Evolutionary conservation across 2,888 invertebrate species (phyloP).

Genomic region (Drosophila parthenogenetica): DNA sequence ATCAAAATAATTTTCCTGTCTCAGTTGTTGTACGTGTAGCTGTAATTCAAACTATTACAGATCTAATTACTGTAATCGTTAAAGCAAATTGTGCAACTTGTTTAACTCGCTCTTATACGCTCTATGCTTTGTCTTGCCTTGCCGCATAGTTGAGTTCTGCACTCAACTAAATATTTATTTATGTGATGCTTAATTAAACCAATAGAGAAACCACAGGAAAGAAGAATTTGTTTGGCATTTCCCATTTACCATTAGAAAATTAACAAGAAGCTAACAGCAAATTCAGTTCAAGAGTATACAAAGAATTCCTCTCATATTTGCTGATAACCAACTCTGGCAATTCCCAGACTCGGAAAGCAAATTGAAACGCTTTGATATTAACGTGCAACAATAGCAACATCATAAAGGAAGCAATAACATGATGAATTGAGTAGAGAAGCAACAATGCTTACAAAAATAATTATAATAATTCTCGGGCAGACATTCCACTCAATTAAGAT

Average conservation of each 20-base stretch:
- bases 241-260: conserved; percentile 31
- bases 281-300: conserved; percentile 6
- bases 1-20: no score
- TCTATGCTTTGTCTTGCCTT: neutral
- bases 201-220: conserved; percentile 19
- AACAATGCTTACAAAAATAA: conserved; percentile 37
- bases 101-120: neutral
- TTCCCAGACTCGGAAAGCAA: conserved; percentile 6
- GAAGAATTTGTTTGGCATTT: conserved; percentile 20
- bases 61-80: neutral
- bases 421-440: neutral
- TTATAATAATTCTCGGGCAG: conserved; percentile 36
- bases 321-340: conserved; percentile 20
- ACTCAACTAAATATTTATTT: conserved; percentile 15
- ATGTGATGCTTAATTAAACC: conserved; percentile 22
- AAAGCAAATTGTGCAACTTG: neutral
- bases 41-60: neutral
- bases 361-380: conserved; percentile 32
- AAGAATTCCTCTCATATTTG: conserved; percentile 27
- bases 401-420: neutral
- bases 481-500: conserved; percentile 52
- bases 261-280: conserved; percentile 2
- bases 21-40: neutral
- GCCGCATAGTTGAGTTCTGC: neutral
- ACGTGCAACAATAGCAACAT: conserved; percentile 14